These are phyloP conservation scores for Nomada flava DNA, from an alignment of 2,888 invertebrate genomes.

Conservation along the genomic window DNA sequence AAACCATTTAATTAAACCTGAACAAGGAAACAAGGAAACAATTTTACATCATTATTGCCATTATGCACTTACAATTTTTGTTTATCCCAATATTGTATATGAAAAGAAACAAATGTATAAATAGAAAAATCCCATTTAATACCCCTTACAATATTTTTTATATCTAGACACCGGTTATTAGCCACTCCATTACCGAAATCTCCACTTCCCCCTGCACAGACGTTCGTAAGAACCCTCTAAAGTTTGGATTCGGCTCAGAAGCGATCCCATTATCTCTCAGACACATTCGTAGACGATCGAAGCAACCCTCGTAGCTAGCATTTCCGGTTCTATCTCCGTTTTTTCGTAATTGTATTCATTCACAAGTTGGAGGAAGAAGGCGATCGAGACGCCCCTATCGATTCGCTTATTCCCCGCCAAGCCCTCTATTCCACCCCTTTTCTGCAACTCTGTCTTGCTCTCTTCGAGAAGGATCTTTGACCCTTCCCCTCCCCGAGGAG, in stretches of 20 bases:
- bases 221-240: neutral
- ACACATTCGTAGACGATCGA: constrained; percentile 1
- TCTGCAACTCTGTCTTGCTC: neutral
- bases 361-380: constrained; percentile 66
- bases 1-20: neutral
- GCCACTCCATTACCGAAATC: neutral
- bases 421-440: constrained; percentile 62
- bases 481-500: constrained; percentile 8
- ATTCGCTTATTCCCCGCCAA: constrained; percentile 61
- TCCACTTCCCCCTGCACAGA: neutral
- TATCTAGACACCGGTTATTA: neutral
- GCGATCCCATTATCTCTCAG: neutral
- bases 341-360: constrained; percentile 60
- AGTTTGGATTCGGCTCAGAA: constrained; percentile 9
- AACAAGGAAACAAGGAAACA: too few species aligned
- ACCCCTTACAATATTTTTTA: too few species aligned
- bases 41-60: too few species aligned
- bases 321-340: neutral
- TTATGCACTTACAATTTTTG: too few species aligned
- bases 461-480: constrained; percentile 54
- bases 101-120: too few species aligned
- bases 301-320: neutral
- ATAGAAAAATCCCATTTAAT: too few species aligned
- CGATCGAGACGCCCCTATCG: constrained; percentile 73
- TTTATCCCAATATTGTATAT: too few species aligned